Percentiles rank a stretch among this genome's conserved stretches.
Evolutionary conservation across 2,888 invertebrate genomes (phyloP).

Genomic region (Cetonia aurata): DNA sequence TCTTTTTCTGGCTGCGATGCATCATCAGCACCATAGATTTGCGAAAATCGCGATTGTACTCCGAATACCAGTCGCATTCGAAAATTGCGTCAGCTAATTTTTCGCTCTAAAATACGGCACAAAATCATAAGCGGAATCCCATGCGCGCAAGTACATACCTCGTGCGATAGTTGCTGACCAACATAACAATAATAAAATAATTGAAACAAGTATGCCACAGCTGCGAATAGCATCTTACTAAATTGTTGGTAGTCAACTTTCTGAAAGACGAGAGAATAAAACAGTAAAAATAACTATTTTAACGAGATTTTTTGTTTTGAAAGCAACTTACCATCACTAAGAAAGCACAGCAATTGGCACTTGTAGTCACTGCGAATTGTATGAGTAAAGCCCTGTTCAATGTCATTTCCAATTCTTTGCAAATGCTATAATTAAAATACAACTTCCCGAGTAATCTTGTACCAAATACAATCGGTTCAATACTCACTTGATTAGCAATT

Average conservation of each 20-base stretch:
- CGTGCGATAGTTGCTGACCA: slow-evolving; percentile 31
- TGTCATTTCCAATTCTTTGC: slow-evolving; percentile 48
- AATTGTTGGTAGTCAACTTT: slow-evolving; percentile 12
- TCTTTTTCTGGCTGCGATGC: slow-evolving; percentile 39
- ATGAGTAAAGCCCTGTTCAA: slow-evolving; percentile 44
- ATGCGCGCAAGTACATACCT: slow-evolving; percentile 9
- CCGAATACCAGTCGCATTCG: slow-evolving; percentile 44
- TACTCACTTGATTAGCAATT: slow-evolving; percentile 48
- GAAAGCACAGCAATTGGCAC: slow-evolving; percentile 48
- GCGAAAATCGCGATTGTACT: slow-evolving; percentile 35
- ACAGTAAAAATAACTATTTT: no score
- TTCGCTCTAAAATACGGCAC: slow-evolving; percentile 40
- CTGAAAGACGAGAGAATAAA: not conserved
- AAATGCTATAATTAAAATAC: slow-evolving; percentile 44
- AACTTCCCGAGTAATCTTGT: not conserved
- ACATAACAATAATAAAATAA: slow-evolving; percentile 43
- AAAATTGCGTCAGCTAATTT: slow-evolving; percentile 44
- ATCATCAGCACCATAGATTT: slow-evolving; percentile 46
- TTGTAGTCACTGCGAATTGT: slow-evolving; percentile 47
- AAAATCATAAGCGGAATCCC: not conserved
- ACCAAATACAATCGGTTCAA: not conserved
- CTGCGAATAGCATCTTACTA: slow-evolving; percentile 25
- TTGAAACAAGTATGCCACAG: slow-evolving; percentile 35
- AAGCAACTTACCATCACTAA: slow-evolving; percentile 38
- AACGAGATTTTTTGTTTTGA: not conserved